Conservation (phyloP, 2,888 invertebrate genomes). For the Glaucopsyche alexis region DNA sequence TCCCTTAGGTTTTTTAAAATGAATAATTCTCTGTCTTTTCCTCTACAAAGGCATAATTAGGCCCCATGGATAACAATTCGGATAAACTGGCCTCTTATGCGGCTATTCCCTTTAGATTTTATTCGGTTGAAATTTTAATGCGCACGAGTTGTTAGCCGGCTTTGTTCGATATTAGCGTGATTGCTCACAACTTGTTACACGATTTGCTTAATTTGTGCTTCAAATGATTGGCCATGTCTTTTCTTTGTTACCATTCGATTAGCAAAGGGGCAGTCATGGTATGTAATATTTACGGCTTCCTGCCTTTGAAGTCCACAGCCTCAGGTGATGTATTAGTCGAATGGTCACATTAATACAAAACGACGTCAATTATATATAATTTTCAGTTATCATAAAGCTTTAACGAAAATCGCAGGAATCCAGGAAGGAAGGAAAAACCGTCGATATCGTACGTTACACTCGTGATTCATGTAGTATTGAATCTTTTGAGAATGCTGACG, state of each 20-base stretch:
- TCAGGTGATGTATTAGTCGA: constrained; percentile 37
- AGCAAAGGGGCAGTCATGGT: constrained; percentile 30
- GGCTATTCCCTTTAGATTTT: constrained; percentile 55
- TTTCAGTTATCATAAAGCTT: constrained; percentile 27
- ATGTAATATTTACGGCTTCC: constrained; percentile 32
- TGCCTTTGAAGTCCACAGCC: constrained; percentile 37
- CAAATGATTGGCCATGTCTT: constrained; percentile 32
- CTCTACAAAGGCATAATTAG: constrained; percentile 67
- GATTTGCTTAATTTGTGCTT: constrained; percentile 39
- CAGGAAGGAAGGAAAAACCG: too few relatives aligned
- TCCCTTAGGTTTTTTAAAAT: constrained; percentile 50
- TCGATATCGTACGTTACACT: neutral
- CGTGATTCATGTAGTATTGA: constrained; percentile 1
- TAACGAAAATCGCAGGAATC: constrained; percentile 18
- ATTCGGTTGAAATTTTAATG: constrained; percentile 47
- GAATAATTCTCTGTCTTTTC: constrained; percentile 55
- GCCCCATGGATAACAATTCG: constrained; percentile 62
- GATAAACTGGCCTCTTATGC: constrained; percentile 51
- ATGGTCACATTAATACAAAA: constrained; percentile 32
- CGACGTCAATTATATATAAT: constrained; percentile 39
- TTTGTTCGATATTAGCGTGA: constrained; percentile 38
- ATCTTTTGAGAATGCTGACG: neutral
- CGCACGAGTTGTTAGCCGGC: constrained; percentile 43
- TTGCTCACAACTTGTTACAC: constrained; percentile 35
- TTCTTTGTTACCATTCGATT: constrained; percentile 37